Conservation (phyloP, 2,888 invertebrate genomes). For the Pammene aurita region DNA sequence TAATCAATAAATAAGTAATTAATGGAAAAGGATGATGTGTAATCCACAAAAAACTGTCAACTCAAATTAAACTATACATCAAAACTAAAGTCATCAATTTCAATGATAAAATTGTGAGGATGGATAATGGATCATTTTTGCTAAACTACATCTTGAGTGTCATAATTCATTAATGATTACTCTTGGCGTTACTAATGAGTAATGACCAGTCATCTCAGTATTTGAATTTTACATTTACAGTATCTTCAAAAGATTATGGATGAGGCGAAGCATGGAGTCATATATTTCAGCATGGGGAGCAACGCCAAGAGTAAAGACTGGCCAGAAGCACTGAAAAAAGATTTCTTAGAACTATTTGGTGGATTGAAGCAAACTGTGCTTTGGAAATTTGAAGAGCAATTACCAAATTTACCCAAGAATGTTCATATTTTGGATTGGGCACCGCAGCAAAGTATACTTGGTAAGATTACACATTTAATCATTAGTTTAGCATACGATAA, state of each 20-base stretch:
- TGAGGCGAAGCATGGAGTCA: slow-evolving; percentile 64
- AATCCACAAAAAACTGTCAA: too few species aligned
- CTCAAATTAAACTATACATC: too few species aligned
- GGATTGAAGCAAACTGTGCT: slow-evolving; percentile 69
- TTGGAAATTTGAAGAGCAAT: slow-evolving; percentile 62
- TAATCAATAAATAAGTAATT: too few species aligned
- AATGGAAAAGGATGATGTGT: too few species aligned
- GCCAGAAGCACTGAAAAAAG: slow-evolving; percentile 53
- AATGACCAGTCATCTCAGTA: too few species aligned
- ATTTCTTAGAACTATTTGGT: slow-evolving; percentile 62
- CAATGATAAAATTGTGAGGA: too few species aligned
- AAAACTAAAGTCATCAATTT: too few species aligned
- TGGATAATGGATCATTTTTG: too few species aligned
- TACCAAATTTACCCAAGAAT: slow-evolving; percentile 54
- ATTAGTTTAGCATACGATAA: neutral
- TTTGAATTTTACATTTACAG: slow-evolving; percentile 43
- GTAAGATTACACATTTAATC: slow-evolving; percentile 45
- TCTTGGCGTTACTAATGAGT: too few species aligned
- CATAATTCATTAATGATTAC: too few species aligned
- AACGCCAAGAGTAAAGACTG: slow-evolving; percentile 62
- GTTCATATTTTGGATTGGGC: slow-evolving; percentile 60
- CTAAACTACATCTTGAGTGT: too few species aligned
- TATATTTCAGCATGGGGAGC: slow-evolving; percentile 76
- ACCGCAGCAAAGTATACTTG: slow-evolving; percentile 62
- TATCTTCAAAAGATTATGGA: slow-evolving; percentile 63